These are phyloP conservation scores for Cherax destructor DNA, from an alignment of 1,140 invertebrate genomes.

Conservation along the genomic window DNA sequence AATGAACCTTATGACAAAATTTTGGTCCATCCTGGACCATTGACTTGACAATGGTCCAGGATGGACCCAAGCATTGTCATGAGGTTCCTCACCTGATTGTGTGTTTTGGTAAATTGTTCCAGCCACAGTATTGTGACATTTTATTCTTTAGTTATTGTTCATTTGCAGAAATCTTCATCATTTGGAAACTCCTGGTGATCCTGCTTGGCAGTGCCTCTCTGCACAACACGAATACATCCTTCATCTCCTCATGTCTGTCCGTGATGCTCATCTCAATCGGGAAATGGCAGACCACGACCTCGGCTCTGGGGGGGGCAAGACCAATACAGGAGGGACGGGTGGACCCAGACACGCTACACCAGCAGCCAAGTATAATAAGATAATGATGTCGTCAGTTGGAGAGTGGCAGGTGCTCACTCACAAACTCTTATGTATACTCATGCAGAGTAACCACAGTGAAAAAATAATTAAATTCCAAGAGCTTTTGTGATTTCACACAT, in stretches of 20 bases:
- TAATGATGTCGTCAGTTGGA: constrained; percentile 70
- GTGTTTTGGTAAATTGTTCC: too few species aligned
- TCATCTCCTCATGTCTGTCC: constrained; percentile 80
- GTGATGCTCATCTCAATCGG: constrained; percentile 78
- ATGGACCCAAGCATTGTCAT: too few species aligned
- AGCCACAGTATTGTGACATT: too few species aligned
- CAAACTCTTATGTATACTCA: not conserved
- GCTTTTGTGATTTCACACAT: not conserved
- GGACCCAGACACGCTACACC: constrained; percentile 59
- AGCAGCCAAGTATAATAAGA: constrained; percentile 71
- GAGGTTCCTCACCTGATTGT: too few species aligned
- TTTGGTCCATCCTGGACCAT: too few species aligned
- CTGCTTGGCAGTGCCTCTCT: constrained; percentile 93
- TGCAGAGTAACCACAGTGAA: too few species aligned
- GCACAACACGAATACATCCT: constrained; percentile 86
- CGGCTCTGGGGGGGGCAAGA: constrained; percentile 46
- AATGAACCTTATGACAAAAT: too few species aligned
- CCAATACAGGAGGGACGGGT: not conserved
- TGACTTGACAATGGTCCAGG: too few species aligned
- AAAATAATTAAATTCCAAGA: too few species aligned
- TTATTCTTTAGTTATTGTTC: not conserved
- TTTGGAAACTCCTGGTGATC: constrained; percentile 84
- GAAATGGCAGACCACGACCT: constrained; percentile 70
- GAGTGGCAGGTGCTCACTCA: constrained; percentile 61
- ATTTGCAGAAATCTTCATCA: constrained; percentile 78